These are phyloP conservation scores for Agelas oroides DNA, from an alignment of 37 sponge, comb jelly and placozoan genomes.

Conservation along the genomic window DNA sequence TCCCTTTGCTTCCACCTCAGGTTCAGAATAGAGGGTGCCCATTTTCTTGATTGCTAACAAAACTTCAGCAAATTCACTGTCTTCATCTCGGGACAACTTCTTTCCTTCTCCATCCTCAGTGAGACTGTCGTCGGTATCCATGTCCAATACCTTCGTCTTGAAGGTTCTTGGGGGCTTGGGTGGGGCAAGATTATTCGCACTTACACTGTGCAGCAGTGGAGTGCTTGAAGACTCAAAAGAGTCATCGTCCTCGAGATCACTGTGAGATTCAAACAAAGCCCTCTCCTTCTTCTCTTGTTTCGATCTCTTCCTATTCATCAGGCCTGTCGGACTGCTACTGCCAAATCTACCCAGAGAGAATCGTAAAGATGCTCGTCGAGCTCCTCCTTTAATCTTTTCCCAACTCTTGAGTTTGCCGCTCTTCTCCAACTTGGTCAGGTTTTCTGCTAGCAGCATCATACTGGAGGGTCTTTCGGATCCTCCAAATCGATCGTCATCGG, in stretches of 20 bases:
- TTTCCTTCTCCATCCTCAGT: background rate
- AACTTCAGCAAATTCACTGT: conserved; percentile 43
- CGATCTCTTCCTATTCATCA: background rate
- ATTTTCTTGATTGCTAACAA: conserved; percentile 40
- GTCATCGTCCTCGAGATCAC: conserved; percentile 40
- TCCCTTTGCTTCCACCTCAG: conserved; percentile 5
- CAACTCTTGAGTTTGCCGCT: conserved; percentile 36
- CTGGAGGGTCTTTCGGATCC: conserved; percentile 1
- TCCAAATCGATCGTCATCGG: too few species aligned
- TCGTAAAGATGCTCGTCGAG: conserved; percentile 1
- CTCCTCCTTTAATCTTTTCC: conserved; percentile 14
- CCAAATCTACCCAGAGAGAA: conserved; percentile 21
- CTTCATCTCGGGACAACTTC: background rate
- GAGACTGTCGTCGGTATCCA: background rate
- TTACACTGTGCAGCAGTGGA: conserved; percentile 27
- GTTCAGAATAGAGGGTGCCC: conserved; percentile 1
- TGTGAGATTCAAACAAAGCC: conserved; percentile 5
- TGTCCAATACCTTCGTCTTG: background rate
- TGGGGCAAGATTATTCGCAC: conserved; percentile 1
- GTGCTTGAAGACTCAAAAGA: background rate
- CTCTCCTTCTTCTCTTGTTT: background rate
- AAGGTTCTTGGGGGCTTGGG: conserved; percentile 68
- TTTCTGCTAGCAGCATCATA: conserved; percentile 43
- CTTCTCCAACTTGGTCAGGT: conserved; percentile 46
- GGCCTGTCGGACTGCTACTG: background rate